phyloP scores from a whole-genome alignment of 2,797 vertebrate genomes.

The Anguilla anguilla region DNA sequence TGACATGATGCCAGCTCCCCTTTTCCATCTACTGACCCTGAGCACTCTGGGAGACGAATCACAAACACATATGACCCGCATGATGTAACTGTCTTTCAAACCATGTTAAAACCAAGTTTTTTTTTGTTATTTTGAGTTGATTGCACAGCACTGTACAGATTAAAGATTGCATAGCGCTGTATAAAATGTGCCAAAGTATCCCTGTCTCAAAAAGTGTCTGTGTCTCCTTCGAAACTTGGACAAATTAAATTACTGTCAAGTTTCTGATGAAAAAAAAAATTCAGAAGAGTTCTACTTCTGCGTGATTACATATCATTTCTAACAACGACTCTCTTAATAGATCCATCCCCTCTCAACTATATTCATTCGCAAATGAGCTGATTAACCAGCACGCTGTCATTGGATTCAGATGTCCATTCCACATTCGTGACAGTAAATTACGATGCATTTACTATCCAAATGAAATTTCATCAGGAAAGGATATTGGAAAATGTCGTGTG shows the following conservation, averaged over 20 bases:
- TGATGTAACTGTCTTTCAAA: not conserved
- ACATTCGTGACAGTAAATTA: slow-evolving; percentile 87
- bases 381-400: slow-evolving; percentile 84
- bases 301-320: slow-evolving; percentile 73
- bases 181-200: not conserved
- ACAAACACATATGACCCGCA: not conserved
- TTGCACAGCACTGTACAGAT: not conserved
- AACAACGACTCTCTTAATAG: slow-evolving; percentile 79
- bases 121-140: not conserved
- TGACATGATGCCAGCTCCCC: not conserved
- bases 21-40: not conserved
- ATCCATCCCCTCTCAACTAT: slow-evolving; percentile 62
- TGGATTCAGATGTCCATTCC: slow-evolving; percentile 83
- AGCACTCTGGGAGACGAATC: not conserved
- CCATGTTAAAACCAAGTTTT: not conserved
- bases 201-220: not conserved
- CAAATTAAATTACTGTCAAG: slow-evolving; percentile 27
- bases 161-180: not conserved
- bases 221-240: slow-evolving; percentile 8
- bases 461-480: slow-evolving; percentile 82
- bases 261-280: slow-evolving; percentile 15
- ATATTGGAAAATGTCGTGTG: slow-evolving; percentile 68
- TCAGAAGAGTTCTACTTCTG: slow-evolving; percentile 54
- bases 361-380: slow-evolving; percentile 85
- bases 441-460: slow-evolving; percentile 87